Percentiles rank a stretch among this genome's conserved stretches.
Evolutionary conservation across 2,113 vertebrate species (phyloP).

Genomic region (Pycnonotus jocosus): DNA sequence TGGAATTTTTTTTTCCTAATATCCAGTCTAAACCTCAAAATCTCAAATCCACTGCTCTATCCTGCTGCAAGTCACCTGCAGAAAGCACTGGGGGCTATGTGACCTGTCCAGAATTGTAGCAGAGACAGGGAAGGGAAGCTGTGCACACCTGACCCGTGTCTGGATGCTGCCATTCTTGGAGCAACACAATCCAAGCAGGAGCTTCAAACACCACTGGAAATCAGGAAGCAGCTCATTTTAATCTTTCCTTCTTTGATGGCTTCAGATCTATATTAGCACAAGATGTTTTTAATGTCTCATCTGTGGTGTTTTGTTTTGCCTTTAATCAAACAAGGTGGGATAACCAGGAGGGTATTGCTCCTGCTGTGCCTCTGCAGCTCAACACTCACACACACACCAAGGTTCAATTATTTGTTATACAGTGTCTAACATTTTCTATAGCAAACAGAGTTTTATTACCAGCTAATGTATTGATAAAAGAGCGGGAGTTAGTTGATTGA

Average conservation of each 20-base stretch:
- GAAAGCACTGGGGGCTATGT: accelerated
- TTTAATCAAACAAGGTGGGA: slow-evolving; percentile 4
- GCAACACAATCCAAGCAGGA: background rate
- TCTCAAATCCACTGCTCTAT: background rate
- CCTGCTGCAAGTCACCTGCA: background rate
- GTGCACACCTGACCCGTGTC: background rate
- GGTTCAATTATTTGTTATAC: background rate
- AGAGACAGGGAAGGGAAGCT: background rate
- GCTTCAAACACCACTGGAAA: background rate
- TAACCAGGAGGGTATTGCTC: background rate
- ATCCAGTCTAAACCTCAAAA: background rate
- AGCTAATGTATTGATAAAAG: background rate
- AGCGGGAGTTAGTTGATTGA: background rate
- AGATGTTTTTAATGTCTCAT: background rate
- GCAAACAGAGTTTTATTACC: slow-evolving; percentile 14
- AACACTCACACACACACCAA: background rate
- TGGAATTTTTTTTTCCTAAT: background rate
- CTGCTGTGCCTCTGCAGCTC: background rate
- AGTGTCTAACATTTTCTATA: background rate
- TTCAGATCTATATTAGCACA: background rate
- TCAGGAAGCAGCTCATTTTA: background rate
- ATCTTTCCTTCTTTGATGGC: background rate
- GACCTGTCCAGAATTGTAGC: accelerated
- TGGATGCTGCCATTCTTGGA: accelerated
- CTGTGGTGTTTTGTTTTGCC: background rate